A percentile compares a stretch with the other conserved stretches of the same genome.
These are phyloP conservation scores for Orthonyx spaldingii DNA, from an alignment of 2,113 vertebrate species.

Conservation along the genomic window DNA sequence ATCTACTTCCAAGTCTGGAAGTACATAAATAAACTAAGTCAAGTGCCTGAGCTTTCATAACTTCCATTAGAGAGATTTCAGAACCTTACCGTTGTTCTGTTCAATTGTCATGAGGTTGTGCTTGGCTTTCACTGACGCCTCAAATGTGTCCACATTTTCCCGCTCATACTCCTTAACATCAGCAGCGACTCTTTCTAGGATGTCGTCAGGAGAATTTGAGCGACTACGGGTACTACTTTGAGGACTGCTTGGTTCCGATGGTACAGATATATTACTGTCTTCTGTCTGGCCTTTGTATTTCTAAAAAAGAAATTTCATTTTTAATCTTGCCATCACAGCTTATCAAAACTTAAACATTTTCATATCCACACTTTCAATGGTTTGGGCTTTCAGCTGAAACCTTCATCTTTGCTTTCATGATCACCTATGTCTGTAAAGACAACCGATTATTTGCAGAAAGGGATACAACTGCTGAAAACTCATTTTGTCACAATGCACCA, in stretches of 20 bases:
- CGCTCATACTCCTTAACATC: constrained; percentile 97
- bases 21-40: background rate
- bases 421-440: background rate
- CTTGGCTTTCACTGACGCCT: constrained; percentile 95
- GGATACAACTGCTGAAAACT: background rate
- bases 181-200: constrained; percentile 91
- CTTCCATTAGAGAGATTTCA: background rate
- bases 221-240: constrained; percentile 93
- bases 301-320: constrained; percentile 60
- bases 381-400: background rate
- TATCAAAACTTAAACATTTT: background rate
- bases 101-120: constrained; percentile 94
- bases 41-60: background rate
- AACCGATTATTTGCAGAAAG: background rate
- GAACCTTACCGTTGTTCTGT: constrained; percentile 86
- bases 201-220: constrained; percentile 92
- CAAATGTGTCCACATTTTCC: constrained; percentile 94
- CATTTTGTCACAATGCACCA: background rate
- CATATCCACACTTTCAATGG: background rate
- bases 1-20: background rate
- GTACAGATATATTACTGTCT: constrained; percentile 87
- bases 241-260: constrained; percentile 94
- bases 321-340: background rate
- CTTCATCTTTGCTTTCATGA: background rate
- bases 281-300: constrained; percentile 91